phyloP scores from a whole-genome alignment of 2,113 vertebrate species.

The Procavia capensis region DNA sequence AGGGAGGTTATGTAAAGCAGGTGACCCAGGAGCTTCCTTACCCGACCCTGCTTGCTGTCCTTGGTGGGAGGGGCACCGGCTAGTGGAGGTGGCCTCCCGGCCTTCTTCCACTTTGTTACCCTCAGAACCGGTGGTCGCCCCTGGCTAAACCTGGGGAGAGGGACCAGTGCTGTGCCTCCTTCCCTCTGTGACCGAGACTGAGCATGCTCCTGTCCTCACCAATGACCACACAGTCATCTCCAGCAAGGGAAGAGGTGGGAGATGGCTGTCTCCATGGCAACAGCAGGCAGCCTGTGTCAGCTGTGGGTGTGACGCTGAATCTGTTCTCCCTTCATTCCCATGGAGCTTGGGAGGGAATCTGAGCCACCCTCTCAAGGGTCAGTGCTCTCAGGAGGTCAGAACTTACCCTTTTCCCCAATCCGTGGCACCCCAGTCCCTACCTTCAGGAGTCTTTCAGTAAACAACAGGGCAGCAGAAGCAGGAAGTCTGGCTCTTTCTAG shows the following conservation, averaged over 20 bases:
- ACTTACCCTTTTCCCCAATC: rapidly evolving
- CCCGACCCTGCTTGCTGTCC: not conserved
- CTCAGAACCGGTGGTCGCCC: not conserved
- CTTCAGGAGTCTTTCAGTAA: not conserved
- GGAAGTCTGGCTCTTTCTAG: not conserved
- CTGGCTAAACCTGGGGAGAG: not conserved
- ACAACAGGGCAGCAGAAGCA: not conserved
- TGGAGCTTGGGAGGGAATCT: not conserved
- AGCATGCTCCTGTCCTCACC: not conserved
- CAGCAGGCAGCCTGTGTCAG: constrained; percentile 52
- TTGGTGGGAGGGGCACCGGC: not conserved
- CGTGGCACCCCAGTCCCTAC: not conserved
- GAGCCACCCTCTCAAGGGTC: not conserved
- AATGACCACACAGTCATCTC: constrained; percentile 45
- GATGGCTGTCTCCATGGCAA: constrained; percentile 32
- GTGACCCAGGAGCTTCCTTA: not conserved
- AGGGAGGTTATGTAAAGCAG: not conserved
- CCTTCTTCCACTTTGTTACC: not conserved
- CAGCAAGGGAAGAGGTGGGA: not conserved
- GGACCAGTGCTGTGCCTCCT: not conserved
- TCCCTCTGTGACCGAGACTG: constrained; percentile 56
- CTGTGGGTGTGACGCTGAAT: constrained; percentile 1
- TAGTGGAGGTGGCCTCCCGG: not conserved
- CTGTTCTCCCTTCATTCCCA: constrained; percentile 44
- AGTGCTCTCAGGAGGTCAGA: not conserved